Conservation (phyloP, 2,888 invertebrate species). For the Cephus pulcher region DNA sequence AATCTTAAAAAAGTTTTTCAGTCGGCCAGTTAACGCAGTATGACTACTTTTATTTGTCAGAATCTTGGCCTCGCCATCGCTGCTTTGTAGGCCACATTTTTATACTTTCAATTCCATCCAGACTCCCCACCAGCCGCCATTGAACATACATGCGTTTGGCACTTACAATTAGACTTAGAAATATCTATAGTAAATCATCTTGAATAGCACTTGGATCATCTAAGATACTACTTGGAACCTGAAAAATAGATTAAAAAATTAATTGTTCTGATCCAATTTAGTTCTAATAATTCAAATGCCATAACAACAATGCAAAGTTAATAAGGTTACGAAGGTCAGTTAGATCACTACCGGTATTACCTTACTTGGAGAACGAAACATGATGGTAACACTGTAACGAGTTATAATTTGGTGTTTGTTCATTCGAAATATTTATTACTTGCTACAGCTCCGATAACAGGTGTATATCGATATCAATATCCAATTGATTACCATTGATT, state of each 20-base stretch:
- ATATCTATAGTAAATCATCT: too few relatives aligned
- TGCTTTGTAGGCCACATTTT: not conserved
- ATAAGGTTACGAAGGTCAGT: too few relatives aligned
- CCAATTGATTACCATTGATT: not conserved
- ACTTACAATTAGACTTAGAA: not conserved
- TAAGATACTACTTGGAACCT: not conserved
- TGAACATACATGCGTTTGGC: not conserved
- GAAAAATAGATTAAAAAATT: not conserved
- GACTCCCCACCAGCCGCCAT: not conserved
- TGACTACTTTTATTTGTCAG: not conserved
- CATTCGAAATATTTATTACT: not conserved
- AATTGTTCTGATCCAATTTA: not conserved
- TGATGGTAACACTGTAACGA: not conserved
- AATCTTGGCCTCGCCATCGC: not conserved
- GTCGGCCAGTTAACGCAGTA: not conserved
- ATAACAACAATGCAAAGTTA: not conserved
- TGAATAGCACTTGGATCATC: too few relatives aligned
- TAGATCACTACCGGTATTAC: not conserved
- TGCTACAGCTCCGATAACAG: not conserved
- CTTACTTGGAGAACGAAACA: not conserved
- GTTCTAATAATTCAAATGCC: not conserved
- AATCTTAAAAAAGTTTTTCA: not conserved
- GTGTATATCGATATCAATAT: not conserved
- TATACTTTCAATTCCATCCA: not conserved
- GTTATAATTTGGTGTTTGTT: not conserved